A percentile compares a stretch with the other conserved stretches of the same genome.
phyloP scores from a whole-genome alignment of 2,888 invertebrate genomes.

The Boloria selene region DNA sequence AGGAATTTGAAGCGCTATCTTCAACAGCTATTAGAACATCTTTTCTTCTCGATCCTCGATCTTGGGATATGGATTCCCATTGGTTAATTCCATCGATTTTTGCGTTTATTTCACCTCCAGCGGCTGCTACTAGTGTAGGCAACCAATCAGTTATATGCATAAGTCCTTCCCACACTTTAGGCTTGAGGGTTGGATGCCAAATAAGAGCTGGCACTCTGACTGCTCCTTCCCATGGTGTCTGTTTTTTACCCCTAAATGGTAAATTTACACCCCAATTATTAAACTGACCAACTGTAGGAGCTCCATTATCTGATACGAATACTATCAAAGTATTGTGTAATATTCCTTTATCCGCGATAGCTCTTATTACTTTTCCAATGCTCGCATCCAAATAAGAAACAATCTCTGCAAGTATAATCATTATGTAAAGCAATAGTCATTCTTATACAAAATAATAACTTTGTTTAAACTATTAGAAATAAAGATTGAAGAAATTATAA shows the following conservation, averaged over 20 bases:
- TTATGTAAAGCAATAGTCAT: neutral
- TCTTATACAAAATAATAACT: neutral
- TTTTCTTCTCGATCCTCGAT: constrained; percentile 69
- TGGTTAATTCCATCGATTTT: constrained; percentile 86
- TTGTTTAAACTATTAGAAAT: neutral
- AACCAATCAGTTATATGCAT: constrained; percentile 93
- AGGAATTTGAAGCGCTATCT: constrained; percentile 76
- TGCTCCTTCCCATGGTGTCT: constrained; percentile 93
- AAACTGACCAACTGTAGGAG: constrained; percentile 88
- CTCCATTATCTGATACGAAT: constrained; percentile 95
- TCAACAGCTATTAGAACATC: constrained; percentile 83
- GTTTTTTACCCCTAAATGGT: constrained; percentile 91
- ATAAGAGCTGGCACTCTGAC: constrained; percentile 89
- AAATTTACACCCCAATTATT: constrained; percentile 90
- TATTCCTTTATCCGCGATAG: constrained; percentile 85
- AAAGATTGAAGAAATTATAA: constrained; percentile 6
- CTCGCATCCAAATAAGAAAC: constrained; percentile 91
- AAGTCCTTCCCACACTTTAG: constrained; percentile 83
- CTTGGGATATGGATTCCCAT: constrained; percentile 84
- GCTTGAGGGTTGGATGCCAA: constrained; percentile 84
- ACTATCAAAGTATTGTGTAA: constrained; percentile 92
- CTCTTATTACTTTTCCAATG: constrained; percentile 88
- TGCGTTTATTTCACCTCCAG: constrained; percentile 56
- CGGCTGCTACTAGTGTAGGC: constrained; percentile 85
- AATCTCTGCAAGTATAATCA: constrained; percentile 70